Conservation (phyloP, 1,140 invertebrate genomes). For the Propsilocerus akamusi region DNA sequence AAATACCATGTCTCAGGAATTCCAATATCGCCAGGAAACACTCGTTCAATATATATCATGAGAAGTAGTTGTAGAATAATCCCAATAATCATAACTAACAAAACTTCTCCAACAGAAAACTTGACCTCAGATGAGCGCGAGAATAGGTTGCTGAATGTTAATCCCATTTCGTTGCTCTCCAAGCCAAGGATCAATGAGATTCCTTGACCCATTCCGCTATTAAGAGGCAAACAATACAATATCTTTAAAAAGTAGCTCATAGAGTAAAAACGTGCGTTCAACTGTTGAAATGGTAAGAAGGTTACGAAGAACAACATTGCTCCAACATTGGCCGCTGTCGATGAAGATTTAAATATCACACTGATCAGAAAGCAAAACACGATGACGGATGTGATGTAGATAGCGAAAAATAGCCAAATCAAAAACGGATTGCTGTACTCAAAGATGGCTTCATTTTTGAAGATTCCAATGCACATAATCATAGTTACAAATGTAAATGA, state of each 20-base stretch:
- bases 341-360: slow-evolving; percentile 48
- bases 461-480: slow-evolving; percentile 25
- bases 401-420: slow-evolving; percentile 34
- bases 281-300: slow-evolving; percentile 44
- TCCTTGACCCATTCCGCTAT: slow-evolving; percentile 52
- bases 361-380: slow-evolving; percentile 48
- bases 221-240: slow-evolving; percentile 36
- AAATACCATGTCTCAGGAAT: slow-evolving; percentile 50
- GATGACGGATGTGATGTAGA: slow-evolving; percentile 37
- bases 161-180: slow-evolving; percentile 33
- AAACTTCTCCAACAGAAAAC: slow-evolving; percentile 39
- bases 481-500: slow-evolving; percentile 30
- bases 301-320: slow-evolving; percentile 45
- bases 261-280: slow-evolving; percentile 34
- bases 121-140: slow-evolving; percentile 41
- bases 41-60: slow-evolving; percentile 45
- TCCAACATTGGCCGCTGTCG: slow-evolving; percentile 46
- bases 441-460: slow-evolving; percentile 23
- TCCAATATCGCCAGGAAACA: slow-evolving; percentile 45
- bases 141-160: slow-evolving; percentile 44
- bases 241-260: slow-evolving; percentile 28
- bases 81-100: slow-evolving; percentile 41
- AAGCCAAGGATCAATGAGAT: slow-evolving; percentile 39
- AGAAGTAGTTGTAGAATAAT: slow-evolving; percentile 38
- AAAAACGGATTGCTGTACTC: slow-evolving; percentile 33